A percentile compares a stretch with the other conserved stretches of the same genome.
Evolutionary conservation across 2,888 invertebrate species (phyloP).

Genomic region (Trissoscelio sp.): DNA sequence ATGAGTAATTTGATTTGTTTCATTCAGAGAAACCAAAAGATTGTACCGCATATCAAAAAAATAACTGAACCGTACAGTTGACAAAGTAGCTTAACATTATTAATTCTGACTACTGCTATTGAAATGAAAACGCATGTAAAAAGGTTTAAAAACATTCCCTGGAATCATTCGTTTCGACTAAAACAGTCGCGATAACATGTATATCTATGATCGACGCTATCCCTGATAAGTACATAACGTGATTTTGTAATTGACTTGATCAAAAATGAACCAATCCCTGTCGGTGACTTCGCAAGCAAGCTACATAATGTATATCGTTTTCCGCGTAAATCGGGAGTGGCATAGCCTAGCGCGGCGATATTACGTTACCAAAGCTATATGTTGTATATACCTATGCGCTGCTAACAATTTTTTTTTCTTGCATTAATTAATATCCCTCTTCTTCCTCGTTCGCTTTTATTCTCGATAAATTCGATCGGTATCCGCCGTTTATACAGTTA

Average conservation of each 20-base stretch:
- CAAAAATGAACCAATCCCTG: conserved; percentile 50
- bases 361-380: conserved; percentile 81
- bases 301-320: conserved; percentile 64
- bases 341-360: conserved; percentile 79
- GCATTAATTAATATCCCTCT: conserved; percentile 63
- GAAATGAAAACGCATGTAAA: background rate
- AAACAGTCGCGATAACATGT: background rate
- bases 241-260: conserved; percentile 60
- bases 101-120: background rate
- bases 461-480: conserved; percentile 67
- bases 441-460: conserved; percentile 39
- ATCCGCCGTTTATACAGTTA: conserved; percentile 74
- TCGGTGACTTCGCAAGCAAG: conserved; percentile 61
- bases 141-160: background rate
- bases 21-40: no score
- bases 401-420: conserved; percentile 76
- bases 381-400: conserved; percentile 76
- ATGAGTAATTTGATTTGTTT: no score
- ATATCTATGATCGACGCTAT: background rate
- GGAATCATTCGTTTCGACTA: background rate
- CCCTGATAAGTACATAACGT: conserved; percentile 19
- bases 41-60: no score
- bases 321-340: conserved; percentile 70
- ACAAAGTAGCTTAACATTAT: no score
- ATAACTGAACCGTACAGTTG: no score